These are phyloP conservation scores for Psephotus haematonotus DNA, from an alignment of 2,113 vertebrate genomes.

Conservation along the genomic window DNA sequence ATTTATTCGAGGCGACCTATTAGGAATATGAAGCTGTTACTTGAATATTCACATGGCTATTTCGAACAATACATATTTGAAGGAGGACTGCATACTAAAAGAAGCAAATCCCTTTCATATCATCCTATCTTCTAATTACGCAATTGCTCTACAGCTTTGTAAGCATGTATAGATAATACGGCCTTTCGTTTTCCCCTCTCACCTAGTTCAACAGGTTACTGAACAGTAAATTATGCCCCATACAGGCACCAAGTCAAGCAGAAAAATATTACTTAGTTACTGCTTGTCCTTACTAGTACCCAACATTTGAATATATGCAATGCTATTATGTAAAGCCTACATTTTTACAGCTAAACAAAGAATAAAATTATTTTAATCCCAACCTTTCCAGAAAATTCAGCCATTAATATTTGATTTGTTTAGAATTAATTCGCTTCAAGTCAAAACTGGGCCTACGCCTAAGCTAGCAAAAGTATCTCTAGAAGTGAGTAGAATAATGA, in stretches of 20 bases:
- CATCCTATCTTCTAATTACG: neutral
- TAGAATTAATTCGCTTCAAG: neutral
- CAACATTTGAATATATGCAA: neutral
- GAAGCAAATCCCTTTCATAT: neutral
- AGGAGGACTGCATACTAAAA: neutral
- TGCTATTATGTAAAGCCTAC: neutral
- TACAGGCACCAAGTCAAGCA: conserved; percentile 13
- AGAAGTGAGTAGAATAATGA: neutral
- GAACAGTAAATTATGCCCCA: conserved; percentile 13
- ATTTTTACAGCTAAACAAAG: neutral
- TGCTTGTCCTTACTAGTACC: conserved; percentile 18
- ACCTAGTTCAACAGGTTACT: conserved; percentile 29
- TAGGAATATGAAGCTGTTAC: neutral
- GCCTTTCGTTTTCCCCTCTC: neutral
- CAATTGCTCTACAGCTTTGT: neutral
- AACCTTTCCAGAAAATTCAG: neutral
- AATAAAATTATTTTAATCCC: neutral
- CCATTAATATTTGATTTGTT: neutral
- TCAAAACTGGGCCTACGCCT: neutral
- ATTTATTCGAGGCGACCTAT: neutral
- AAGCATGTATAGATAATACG: neutral
- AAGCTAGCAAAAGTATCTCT: neutral
- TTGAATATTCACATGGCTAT: neutral
- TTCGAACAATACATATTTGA: conserved; percentile 4
- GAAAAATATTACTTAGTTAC: conserved; percentile 31